Base-by-base conservation (phyloP, 92 coral and sea anemone species). In the Phenganax marumi region DNA sequence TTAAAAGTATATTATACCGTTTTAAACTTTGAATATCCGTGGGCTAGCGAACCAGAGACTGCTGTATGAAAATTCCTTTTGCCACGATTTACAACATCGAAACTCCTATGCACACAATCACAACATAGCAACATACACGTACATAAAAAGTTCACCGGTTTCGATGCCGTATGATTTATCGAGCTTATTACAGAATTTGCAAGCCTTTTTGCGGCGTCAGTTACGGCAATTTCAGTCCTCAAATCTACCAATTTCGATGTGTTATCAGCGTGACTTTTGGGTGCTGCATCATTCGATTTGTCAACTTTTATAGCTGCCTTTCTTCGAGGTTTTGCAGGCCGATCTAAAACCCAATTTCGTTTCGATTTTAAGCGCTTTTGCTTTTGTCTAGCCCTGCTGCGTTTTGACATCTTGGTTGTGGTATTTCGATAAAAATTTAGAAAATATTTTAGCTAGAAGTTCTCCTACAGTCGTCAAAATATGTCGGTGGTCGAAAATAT, bases 61-160 rank as follows among this genome's bases (percentile, higher is more conserved):
- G 73, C 68, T 47, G 73, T 61, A 24, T 78, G 73, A 48, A 63
- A 73, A 2, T 62, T 78, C 52, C 47, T 14, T 50, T 78, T 78
- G 19, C 83, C 83, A 8, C 68, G 54, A n/a, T 48, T 78, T 22
- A 63, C 73, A 21, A 50, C 83, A 47, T 25, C 58, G 9, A 78
- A 62, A 78, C 83, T 50, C 48, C 12, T 19, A 12, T 61, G 49
- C 2, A 78, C 14, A 14, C 53, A 52, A 26, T 78, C 46, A 19
- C 60, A 33, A 22, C 83, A 78, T 24, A 78, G 11, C 73, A 68
- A 61, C 83, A 78, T 78, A 50, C 83, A 78, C 4, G 83, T 50
- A 61, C 83, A 61, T 7, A 63, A 26, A 33, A 78, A 61, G 19
- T 63, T 46, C 9, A 78, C 26, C 8, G 83, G 83, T 11, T 23